Conservation (phyloP, 2,797 vertebrate species). For the Numenius phaeopus region DNA sequence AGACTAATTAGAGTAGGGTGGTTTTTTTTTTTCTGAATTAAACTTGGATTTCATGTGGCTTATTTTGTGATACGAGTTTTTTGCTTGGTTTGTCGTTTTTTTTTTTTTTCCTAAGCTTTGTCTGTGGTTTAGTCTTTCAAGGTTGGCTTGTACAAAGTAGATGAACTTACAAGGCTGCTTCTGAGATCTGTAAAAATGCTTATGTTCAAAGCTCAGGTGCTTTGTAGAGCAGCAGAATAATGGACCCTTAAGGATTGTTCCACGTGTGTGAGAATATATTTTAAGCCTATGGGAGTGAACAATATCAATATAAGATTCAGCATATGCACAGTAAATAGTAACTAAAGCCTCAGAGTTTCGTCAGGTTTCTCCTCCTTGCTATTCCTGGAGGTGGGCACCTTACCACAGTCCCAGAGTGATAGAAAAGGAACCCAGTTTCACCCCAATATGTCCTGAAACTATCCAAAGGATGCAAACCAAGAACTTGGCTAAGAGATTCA, state of each 20-base stretch:
- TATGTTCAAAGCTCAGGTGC: background rate
- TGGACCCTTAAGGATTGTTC: background rate
- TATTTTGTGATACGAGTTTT: background rate
- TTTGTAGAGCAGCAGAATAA: background rate
- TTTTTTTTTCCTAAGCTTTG: background rate
- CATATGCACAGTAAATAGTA: no score
- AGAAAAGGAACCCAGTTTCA: background rate
- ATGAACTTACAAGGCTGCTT: background rate
- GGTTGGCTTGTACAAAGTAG: background rate
- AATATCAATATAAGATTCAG: background rate
- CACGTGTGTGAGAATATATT: background rate
- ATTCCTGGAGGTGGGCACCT: rapidly evolving
- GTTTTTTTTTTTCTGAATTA: background rate
- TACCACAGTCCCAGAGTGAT: no score
- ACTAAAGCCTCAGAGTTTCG: background rate
- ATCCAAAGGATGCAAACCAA: background rate
- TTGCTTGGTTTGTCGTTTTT: background rate
- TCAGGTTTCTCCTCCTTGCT: background rate
- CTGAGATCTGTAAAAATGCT: background rate
- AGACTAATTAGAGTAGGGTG: background rate
- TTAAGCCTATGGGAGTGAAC: background rate
- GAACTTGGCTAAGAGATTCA: background rate
- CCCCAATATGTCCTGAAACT: rapidly evolving
- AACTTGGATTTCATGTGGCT: background rate
- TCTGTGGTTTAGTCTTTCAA: background rate